Evolutionary conservation across 2,797 vertebrate genomes (phyloP), one percentile per base, ranked within the genome.

Genomic region (Phrynocephalus guinanensis): DNA sequence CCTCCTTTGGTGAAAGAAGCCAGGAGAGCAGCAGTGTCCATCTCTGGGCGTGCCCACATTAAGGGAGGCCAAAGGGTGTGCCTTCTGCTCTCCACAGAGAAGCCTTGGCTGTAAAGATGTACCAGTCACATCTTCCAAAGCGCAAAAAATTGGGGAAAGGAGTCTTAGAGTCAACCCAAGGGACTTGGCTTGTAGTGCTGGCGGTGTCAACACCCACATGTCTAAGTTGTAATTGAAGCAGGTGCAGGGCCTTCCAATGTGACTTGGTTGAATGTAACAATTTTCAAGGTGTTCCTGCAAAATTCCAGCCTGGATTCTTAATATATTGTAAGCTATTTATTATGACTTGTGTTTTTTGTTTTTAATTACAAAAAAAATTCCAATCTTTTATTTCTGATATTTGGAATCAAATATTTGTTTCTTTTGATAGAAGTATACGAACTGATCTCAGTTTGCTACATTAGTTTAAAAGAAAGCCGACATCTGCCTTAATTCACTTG

Each of bases 291-390:
- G 28, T 22, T 13, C 30, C 15, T 79, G 78, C 50, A 68, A 7
- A 48, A 28, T 44, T n/a, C 28, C 68, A 63, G 18, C 79, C 70
- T 22, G 68, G 73, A 50, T 86, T 48, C 85, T 81, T 86, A 86
- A 86, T 86, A 86, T 86, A 86, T 86, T 82, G 13, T 75, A 86
- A 86, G 56, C 38, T 86, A 86, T 86, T 86, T 86, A 86, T 86
- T 86, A 33, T 63, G 24, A 75, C 67, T 79, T 80, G 80, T 85
- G 24, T n/a, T 85, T 33, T n/a, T 11, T 24, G 38, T 44, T 44
- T 44, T 44, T 44, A 44, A 44, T 68, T 68, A 60, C 4, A 68
- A 52, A 70, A 76, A 70, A 18, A 20, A 68, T 44, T 3, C 7
- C 11, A 56, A 67, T 26, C 11, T 26, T 86, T 18, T 86, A 86